Base-by-base conservation (phyloP, 1,140 invertebrate species). In the Sitodiplosis mosellana region DNA sequence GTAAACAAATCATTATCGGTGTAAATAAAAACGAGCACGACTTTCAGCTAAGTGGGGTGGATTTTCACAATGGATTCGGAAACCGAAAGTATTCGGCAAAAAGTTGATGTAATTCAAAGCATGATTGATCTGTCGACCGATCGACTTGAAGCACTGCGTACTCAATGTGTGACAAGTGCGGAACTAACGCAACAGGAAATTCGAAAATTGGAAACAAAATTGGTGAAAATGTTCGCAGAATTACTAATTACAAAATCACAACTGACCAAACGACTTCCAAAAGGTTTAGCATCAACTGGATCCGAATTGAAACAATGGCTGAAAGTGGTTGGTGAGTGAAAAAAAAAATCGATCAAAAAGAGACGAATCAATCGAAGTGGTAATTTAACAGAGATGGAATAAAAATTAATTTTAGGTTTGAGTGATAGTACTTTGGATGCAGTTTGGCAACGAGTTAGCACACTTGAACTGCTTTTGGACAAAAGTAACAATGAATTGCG, bases 151-250 rank as follows among this genome's bases (percentile, higher is more conserved):
- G 87, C 87, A 46, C 72, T 96, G 54, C 74, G 91, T 61, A 92
- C 87, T 45, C 81, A 89, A 72, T 95, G 90, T 71, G 81, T 83
- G 19, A 88, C 87, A 46, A 89, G 81, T 63, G 86, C 83, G 40
- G 86, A 89, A 66, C 73, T 96, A 52, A 95, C 90, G 37, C 87
- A 93, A 62, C 86, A 93, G 61, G 90, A 95, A 76, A 95, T 95
- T 58, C 75, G 89, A 53, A 87, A 83, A 45, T 69, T 93, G 43
- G 92, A 95, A 81, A 87, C 84, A 33, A 97, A 97, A 67, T 66
- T 97, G 48, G 83, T 96, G 50, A 90, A 91, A 64, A 72, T 93
- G 54, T 95, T 93, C 62, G 88, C 89, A 33, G 77, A 81, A 50
- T 84, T 94, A 72, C 69, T 95, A 55, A 76, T 91, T 47, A 85